Base-by-base conservation (phyloP, 1,140 invertebrate species). In the Sitodiplosis mosellana region DNA sequence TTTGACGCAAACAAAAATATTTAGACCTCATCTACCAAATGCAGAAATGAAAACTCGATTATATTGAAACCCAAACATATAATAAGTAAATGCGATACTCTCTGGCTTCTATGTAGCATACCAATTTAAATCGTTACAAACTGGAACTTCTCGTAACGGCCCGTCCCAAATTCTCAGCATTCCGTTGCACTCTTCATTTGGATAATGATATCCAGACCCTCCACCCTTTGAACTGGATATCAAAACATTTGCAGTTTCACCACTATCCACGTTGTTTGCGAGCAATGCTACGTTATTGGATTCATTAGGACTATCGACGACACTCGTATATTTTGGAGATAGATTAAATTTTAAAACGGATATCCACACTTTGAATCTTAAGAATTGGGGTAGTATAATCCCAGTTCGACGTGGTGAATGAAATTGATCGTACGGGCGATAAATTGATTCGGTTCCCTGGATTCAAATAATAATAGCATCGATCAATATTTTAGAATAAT, bases 161-260 rank as follows among this genome's bases (percentile, higher is more conserved):
- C 83, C 83, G 57, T 87, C 83, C 82, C 84, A 87, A 47, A 89
- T 76, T 66, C 83, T 80, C 47, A 89, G 75, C 52, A 81, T 85
- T 2, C 81, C 76, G 57, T 82, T 87, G 51, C 81, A 78, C 57
- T 83, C 80, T 56, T 80, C 77, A 63, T 77, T 61, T 48, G 71
- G 68, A 27, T 27, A 27, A 27, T 27, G 27, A 27, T 27, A 27
- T 5, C 27, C 27, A 27, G 27, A 3, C 10, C 27, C 27, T 3
- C 27, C 27, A 27, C 27, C 27, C 27, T 27, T 27, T 27, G 27
- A 27, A 27, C 27, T 27, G 27, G 27, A 10, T 10, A 27, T 27
- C 3, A 3, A 5, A 27, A 27, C 27, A 27, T 10, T 27, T 27
- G 27, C 27, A 27, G 27, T 3, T 5, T 27, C 27, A 3, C 27